A percentile compares a stretch with the other conserved stretches of the same genome.
Evolutionary conservation across 2,797 vertebrate genomes (phyloP).

Genomic region (Orientallactaga sibirica): DNA sequence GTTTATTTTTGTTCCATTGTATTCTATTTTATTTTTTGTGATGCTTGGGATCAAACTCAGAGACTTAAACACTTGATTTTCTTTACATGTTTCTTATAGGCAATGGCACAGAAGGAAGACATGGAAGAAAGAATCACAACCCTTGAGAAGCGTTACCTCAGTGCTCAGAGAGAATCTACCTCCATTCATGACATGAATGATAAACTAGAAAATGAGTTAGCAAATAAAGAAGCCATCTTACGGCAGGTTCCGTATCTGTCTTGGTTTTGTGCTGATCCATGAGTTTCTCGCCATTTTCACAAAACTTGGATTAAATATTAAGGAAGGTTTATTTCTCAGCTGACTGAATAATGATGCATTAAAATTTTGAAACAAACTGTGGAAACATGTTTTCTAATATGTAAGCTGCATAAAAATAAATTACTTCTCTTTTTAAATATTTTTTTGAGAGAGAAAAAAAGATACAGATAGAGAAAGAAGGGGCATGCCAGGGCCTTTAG

Average conservation of each 20-base stretch:
- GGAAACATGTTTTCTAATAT: background rate
- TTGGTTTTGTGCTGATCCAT: slow-evolving; percentile 3
- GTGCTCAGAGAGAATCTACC: slow-evolving; percentile 98
- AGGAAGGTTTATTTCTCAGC: background rate
- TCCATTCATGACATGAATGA: slow-evolving; percentile 99
- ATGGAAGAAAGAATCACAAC: slow-evolving; percentile 99
- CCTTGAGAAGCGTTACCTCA: slow-evolving; percentile 98
- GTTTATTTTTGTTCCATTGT: no score
- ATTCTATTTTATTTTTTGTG: background rate
- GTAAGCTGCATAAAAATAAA: background rate
- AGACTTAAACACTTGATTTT: background rate
- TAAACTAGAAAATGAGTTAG: slow-evolving; percentile 98
- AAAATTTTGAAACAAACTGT: background rate
- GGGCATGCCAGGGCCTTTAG: no score
- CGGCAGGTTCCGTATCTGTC: slow-evolving; percentile 92
- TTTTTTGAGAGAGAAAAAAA: no score
- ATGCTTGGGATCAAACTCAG: background rate
- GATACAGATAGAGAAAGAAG: no score
- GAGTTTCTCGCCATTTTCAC: background rate
- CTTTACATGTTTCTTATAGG: slow-evolving; percentile 86
- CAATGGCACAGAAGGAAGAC: slow-evolving; percentile 99
- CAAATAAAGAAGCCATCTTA: slow-evolving; percentile 98
- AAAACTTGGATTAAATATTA: background rate
- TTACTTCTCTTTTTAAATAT: background rate
- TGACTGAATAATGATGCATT: background rate